These are phyloP conservation scores for Tiliqua scincoides DNA, from an alignment of 2,113 vertebrate species.

Conservation along the genomic window DNA sequence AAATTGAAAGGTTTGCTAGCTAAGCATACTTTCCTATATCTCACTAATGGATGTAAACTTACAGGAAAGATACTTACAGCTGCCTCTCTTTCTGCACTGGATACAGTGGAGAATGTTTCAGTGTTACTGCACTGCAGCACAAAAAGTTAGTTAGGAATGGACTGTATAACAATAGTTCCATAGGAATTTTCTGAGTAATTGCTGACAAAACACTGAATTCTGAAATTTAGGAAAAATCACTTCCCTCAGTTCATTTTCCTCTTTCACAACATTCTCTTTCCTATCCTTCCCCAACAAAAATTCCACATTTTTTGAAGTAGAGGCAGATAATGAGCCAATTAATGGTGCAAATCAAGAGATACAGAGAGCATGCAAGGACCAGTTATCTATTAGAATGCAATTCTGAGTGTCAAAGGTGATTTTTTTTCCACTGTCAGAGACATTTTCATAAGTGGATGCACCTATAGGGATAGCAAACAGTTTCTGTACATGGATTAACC, in stretches of 20 bases:
- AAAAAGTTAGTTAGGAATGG: too few relatives aligned
- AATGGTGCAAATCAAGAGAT: neutral
- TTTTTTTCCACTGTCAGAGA: neutral
- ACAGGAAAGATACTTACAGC: conserved; percentile 62
- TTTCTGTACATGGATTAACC: neutral
- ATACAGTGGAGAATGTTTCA: too few relatives aligned
- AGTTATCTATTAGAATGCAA: neutral
- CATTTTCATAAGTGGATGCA: neutral
- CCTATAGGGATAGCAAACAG: neutral
- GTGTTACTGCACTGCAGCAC: too few relatives aligned
- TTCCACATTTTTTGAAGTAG: neutral
- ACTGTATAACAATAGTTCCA: too few relatives aligned
- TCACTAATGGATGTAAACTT: conserved; percentile 52
- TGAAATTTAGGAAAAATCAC: neutral
- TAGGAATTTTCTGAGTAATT: neutral
- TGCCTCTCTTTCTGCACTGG: too few relatives aligned
- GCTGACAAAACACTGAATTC: neutral
- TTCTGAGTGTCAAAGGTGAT: neutral
- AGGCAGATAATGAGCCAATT: neutral
- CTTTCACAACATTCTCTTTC: neutral
- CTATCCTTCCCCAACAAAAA: neutral
- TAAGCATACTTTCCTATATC: conserved; percentile 55
- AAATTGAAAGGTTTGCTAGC: conserved; percentile 64
- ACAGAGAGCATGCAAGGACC: neutral
- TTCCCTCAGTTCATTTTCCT: neutral